Evolutionary conservation across 2,113 vertebrate genomes (phyloP).

Genomic region (Alces alces): DNA sequence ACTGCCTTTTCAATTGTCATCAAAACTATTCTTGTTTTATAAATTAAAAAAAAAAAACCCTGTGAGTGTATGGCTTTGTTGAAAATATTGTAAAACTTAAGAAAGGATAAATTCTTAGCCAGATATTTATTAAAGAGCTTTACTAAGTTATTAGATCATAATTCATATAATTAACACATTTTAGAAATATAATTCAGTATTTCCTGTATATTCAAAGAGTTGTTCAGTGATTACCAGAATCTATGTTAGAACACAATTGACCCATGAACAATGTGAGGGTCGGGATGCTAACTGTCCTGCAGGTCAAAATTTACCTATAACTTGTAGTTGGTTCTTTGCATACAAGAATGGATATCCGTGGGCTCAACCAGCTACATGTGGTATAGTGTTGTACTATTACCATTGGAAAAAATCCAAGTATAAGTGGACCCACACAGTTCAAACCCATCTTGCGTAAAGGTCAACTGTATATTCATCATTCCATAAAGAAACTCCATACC

Average conservation of each 20-base stretch:
- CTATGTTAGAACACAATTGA: not conserved
- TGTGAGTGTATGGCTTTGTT: not conserved
- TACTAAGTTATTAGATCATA: not conserved
- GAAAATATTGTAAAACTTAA: not conserved
- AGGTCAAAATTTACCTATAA: not conserved
- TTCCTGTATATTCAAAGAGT: not conserved
- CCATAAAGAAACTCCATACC: not conserved
- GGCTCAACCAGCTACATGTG: not conserved
- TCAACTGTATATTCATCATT: not conserved
- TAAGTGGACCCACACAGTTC: not conserved
- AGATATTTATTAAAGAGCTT: not conserved
- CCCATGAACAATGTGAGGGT: not conserved
- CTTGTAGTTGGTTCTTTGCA: not conserved
- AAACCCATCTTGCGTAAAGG: not conserved
- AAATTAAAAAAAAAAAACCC: not conserved
- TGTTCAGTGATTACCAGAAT: not conserved
- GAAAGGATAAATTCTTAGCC: not conserved
- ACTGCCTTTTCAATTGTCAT: not conserved
- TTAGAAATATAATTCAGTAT: not conserved
- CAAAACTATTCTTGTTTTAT: not conserved
- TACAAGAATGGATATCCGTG: not conserved
- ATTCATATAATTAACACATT: too few species aligned
- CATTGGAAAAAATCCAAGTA: not conserved
- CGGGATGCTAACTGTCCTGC: not conserved
- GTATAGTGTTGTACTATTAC: not conserved